Evolutionary conservation across 2,113 vertebrate species (phyloP), one percentile per base, ranked within the genome.

Genomic region (Lophotis ruficrista): DNA sequence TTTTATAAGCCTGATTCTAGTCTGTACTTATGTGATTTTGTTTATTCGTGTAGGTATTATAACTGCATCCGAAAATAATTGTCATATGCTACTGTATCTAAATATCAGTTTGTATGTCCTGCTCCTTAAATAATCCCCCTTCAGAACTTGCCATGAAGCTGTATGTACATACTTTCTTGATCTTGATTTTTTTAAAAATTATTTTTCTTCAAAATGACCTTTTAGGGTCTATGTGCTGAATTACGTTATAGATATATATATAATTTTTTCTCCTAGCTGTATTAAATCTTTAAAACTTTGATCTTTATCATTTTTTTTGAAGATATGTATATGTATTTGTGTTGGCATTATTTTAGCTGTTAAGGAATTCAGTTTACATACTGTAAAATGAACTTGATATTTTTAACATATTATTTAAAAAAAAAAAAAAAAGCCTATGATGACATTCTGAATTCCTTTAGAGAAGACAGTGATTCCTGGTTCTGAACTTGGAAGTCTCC

Each of bases 1-100:
- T 93, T 73, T 48, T 69, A 14, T 21, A 43, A 35, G 10, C 23
- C 43, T 62, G 19, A 72, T 38, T 72, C 33, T 37, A 69, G 10
- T 24, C 16, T 68, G 3, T 66, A 23, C 10, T 37, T 54, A 3
- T 0, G 3, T 21, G 25, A 38, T 20, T 70, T 82, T 70, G 2
- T 69, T 73, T 73, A 28, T 57, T 51, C 20, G 24, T 35, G 70
- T 30, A 33, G n/a, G 14, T 85, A 38, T 41, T 91, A 21, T 21
- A 75, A 30, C 24, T n/a, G 14, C 10, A 14, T 85, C 48, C 91
- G 57, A 81, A 95, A 87, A 84, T 9, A 75, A 14, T 70, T 31
- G 16, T 48, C 8, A 4, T 51, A 33, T 41, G 4, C 47, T 70
- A 4, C 27, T 70, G 9, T 6, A 75, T 4, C 13, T 75, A 79